Evolutionary conservation across 2,113 vertebrate genomes (phyloP).

Genomic region (Australoheros scitulus): DNA sequence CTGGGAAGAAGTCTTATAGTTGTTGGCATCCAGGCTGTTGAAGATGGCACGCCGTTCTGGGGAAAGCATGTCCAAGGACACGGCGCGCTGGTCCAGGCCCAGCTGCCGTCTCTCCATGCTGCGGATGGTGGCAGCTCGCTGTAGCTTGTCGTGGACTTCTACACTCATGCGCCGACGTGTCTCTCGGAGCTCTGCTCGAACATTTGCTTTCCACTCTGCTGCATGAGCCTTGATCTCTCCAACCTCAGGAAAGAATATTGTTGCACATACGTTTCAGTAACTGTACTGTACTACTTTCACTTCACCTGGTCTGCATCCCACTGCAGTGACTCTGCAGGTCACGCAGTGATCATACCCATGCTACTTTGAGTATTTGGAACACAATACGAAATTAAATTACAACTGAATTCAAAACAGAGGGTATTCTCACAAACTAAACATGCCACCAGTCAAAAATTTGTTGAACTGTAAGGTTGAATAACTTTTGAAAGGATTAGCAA

Average conservation of each 20-base stretch:
- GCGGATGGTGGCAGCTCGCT: slow-evolving; percentile 94
- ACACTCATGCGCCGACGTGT: slow-evolving; percentile 92
- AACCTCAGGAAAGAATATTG: slow-evolving; percentile 80
- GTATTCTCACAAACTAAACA: not conserved
- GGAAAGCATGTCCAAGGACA: slow-evolving; percentile 96
- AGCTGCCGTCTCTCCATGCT: slow-evolving; percentile 96
- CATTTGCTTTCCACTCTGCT: slow-evolving; percentile 96
- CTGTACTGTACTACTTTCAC: not conserved
- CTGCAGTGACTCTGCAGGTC: not conserved
- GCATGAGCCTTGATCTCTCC: slow-evolving; percentile 96
- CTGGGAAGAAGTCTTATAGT: slow-evolving; percentile 94
- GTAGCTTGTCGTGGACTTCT: slow-evolving; percentile 96
- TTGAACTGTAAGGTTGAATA: not conserved
- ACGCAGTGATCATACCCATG: not conserved
- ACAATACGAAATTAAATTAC: not conserved
- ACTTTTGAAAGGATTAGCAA: not conserved
- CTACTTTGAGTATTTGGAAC: not conserved
- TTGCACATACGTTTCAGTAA: slow-evolving; percentile 35
- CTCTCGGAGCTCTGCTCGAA: slow-evolving; percentile 94
- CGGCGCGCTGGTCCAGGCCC: slow-evolving; percentile 94
- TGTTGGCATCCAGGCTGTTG: slow-evolving; percentile 87
- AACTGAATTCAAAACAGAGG: not conserved
- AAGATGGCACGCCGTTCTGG: slow-evolving; percentile 94
- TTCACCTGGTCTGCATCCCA: not conserved
- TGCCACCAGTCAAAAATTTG: not conserved